Evolutionary conservation across 2,113 vertebrate species (phyloP), one percentile per base, ranked within the genome.

Genomic region (Tenrec ecaudatus): DNA sequence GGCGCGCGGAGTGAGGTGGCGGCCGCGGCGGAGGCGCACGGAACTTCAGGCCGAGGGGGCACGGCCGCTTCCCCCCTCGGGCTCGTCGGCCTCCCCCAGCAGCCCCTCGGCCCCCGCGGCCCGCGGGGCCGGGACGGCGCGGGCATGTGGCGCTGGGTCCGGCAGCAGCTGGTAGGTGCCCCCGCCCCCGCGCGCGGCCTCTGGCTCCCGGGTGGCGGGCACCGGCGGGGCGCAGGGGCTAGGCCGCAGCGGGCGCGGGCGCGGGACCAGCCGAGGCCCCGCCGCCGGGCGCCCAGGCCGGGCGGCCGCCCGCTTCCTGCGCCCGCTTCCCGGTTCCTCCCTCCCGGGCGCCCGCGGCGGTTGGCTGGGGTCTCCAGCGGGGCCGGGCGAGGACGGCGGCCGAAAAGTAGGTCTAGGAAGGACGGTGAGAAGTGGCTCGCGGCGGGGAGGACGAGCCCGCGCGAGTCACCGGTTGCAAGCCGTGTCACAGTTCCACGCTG

Each of bases 61-160:
- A 92, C 78, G 86, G 78, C 33, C 16, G 86, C 90, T n/a, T 60
- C 36, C 79, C 79, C 71, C 60, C 38, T 47, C 53, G 6, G 90
- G 89, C 91, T 87, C 62, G 15, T 64, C 90, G 86, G 86, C 88
- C 66, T 96, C 93, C 86, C 29, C 88, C 88, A 57, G 94, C 90
- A 64, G 94, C 88, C 90, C 92, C 90, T 60, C 58, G 77, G 86
- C 82, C 91, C 88, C 92, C 64, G 94, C 94, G 75, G 68, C 86
- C 75, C 57, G 93, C 92, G 86, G 91, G 94, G 93, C 95, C 92
- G 90, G 95, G 57, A 60, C 92, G 60, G 75, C 82, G 15, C 80
- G 76, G 98, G 98, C 98, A 99, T 99, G 99, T 98, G 99, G 96
- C 99, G 99, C 96, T 99, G 99, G 99, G 98, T 99, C 96, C 99